Conservation (phyloP, 1,140 invertebrate species). For the Heliconius hewitsoni region DNA sequence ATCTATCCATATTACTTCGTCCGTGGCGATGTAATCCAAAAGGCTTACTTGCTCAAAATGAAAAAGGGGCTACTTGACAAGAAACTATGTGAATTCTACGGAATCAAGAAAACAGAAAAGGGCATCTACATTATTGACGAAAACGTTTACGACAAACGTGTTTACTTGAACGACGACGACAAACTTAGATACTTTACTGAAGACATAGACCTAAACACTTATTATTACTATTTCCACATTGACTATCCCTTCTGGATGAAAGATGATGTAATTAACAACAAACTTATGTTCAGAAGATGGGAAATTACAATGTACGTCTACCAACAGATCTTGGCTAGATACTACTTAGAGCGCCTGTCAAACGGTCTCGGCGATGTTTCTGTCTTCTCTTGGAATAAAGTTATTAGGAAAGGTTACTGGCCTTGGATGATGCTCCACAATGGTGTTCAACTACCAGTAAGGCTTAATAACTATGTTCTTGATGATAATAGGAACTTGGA, state of each 20-base stretch:
- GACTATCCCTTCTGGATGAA: constrained; percentile 86
- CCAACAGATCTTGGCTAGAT: constrained; percentile 84
- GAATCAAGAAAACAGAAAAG: constrained; percentile 72
- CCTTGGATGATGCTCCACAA: constrained; percentile 84
- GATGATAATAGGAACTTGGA: constrained; percentile 79
- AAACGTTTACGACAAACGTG: constrained; percentile 71
- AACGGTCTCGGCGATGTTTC: constrained; percentile 83
- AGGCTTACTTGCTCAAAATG: constrained; percentile 83
- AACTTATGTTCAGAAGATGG: constrained; percentile 82
- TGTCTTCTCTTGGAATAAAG: constrained; percentile 76
- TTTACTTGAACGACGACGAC: constrained; percentile 65
- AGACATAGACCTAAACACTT: constrained; percentile 86
- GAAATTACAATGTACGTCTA: constrained; percentile 83
- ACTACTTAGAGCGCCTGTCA: constrained; percentile 85
- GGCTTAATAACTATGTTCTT: constrained; percentile 82
- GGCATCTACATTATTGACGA: constrained; percentile 72
- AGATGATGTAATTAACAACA: constrained; percentile 76
- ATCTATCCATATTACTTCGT: constrained; percentile 86
- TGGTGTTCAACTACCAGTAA: constrained; percentile 84
- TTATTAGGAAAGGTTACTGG: constrained; percentile 83
- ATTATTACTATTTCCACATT: constrained; percentile 86
- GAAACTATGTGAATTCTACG: constrained; percentile 68
- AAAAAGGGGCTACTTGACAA: constrained; percentile 69
- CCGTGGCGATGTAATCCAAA: constrained; percentile 82
- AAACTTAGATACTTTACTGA: constrained; percentile 85